phyloP scores from a whole-genome alignment of 2,113 vertebrate species.

The Otis tarda region DNA sequence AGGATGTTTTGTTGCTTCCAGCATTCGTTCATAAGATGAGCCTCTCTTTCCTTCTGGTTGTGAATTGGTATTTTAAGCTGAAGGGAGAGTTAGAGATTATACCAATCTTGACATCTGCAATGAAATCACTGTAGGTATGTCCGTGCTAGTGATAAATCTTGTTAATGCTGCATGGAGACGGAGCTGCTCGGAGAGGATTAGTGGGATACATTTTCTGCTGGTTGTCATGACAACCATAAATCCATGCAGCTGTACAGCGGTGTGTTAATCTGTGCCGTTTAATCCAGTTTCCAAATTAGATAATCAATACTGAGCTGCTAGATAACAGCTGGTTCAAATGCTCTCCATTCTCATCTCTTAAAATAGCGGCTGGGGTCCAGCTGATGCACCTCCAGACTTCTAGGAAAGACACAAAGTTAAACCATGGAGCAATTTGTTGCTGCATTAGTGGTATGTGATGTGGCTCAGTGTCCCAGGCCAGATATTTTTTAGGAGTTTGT shows the following conservation, averaged over 20 bases:
- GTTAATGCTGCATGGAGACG: neutral
- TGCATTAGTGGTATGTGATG: neutral
- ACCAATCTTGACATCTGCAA: neutral
- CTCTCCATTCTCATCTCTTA: neutral
- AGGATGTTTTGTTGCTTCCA: neutral
- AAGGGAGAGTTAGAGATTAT: neutral
- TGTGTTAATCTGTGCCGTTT: constrained; percentile 13
- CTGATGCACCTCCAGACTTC: fast-evolving
- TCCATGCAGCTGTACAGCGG: neutral
- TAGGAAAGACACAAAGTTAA: neutral
- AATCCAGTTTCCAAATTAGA: constrained; percentile 52
- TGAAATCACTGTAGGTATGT: neutral
- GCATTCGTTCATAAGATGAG: neutral
- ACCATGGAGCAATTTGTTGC: neutral
- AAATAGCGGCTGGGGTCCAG: fast-evolving
- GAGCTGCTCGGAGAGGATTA: neutral
- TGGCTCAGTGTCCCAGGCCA: neutral
- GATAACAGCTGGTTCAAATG: neutral
- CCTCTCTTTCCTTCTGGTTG: neutral
- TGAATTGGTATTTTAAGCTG: neutral
- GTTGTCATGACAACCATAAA: constrained; percentile 40
- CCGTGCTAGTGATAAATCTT: neutral
- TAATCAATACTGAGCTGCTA: neutral
- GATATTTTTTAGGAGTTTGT: neutral
- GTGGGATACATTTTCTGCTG: constrained; percentile 19